Evolutionary conservation across 2,113 vertebrate genomes (phyloP).

Genomic region (Mus musculus): DNA sequence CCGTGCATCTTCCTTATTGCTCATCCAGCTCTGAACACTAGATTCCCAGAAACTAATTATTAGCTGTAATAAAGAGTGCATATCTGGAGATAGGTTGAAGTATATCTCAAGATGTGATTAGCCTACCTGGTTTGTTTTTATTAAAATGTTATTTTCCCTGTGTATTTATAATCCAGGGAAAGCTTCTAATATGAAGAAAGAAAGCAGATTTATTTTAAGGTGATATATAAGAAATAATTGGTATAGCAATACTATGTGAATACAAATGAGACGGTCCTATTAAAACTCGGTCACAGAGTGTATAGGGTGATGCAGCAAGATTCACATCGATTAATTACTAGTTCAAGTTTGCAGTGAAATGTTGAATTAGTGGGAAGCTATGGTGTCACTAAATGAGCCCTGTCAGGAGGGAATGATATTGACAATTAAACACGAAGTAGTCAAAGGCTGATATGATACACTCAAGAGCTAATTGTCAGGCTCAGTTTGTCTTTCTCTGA

Average conservation of each 20-base stretch:
- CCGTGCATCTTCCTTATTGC: slow-evolving; percentile 9
- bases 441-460: background rate
- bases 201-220: slow-evolving; percentile 68
- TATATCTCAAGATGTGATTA: slow-evolving; percentile 24
- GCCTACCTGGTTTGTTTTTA: slow-evolving; percentile 47
- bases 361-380: slow-evolving; percentile 55
- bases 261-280: slow-evolving; percentile 1
- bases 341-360: slow-evolving; percentile 46
- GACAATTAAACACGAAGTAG: slow-evolving; percentile 28
- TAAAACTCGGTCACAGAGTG: slow-evolving; percentile 58
- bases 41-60: slow-evolving; percentile 68
- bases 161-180: slow-evolving; percentile 50
- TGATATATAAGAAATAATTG: slow-evolving; percentile 60
- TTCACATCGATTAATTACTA: slow-evolving; percentile 38
- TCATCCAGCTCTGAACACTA: background rate
- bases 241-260: slow-evolving; percentile 26
- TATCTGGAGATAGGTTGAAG: slow-evolving; percentile 54
- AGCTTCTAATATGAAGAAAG: slow-evolving; percentile 63
- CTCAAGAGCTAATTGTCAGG: slow-evolving; percentile 38
- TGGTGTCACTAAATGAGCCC: slow-evolving; percentile 37
- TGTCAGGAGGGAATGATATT: slow-evolving; percentile 37
- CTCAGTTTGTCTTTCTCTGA: background rate
- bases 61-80: slow-evolving; percentile 38
- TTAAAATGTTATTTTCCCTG: background rate
- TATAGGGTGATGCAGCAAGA: background rate